Conservation (phyloP, 2,113 vertebrate species). For the Calidris pygmaea region DNA sequence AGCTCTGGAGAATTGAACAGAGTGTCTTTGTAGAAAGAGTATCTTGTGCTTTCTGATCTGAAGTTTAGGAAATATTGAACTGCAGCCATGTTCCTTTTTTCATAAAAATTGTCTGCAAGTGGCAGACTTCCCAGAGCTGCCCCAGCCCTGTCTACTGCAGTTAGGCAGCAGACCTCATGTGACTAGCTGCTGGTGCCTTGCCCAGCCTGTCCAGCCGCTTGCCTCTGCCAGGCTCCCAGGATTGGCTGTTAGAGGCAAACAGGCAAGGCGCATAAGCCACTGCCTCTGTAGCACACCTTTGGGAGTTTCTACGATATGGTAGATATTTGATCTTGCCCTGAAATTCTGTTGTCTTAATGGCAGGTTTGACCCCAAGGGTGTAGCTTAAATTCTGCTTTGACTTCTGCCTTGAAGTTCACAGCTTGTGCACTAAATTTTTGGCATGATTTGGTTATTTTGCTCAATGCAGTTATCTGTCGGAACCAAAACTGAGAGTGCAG, state of each 20-base stretch:
- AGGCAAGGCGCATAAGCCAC: background rate
- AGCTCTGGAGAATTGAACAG: background rate
- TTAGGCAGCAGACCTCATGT: slow-evolving; percentile 10
- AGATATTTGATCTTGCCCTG: background rate
- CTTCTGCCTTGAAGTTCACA: background rate
- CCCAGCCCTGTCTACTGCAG: slow-evolving; percentile 2
- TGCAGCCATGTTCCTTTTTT: background rate
- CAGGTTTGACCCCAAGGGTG: background rate
- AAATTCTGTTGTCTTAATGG: background rate
- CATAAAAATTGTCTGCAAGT: background rate
- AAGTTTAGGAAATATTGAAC: background rate
- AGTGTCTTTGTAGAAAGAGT: background rate
- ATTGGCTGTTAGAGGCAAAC: background rate
- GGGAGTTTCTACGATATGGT: background rate
- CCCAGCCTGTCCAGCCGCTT: slow-evolving; percentile 31
- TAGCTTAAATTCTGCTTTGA: slow-evolving; percentile 7
- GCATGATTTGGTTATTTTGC: background rate
- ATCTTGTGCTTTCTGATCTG: background rate
- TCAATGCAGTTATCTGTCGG: background rate
- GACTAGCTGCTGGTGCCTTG: slow-evolving; percentile 34
- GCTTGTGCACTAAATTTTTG: background rate
- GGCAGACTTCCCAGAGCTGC: slow-evolving; percentile 15
- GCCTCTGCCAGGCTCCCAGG: background rate
- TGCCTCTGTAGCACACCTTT: background rate
- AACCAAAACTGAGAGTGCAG: background rate